phyloP scores from a whole-genome alignment of 2,797 vertebrate genomes.

The Cirrhinus molitorella region DNA sequence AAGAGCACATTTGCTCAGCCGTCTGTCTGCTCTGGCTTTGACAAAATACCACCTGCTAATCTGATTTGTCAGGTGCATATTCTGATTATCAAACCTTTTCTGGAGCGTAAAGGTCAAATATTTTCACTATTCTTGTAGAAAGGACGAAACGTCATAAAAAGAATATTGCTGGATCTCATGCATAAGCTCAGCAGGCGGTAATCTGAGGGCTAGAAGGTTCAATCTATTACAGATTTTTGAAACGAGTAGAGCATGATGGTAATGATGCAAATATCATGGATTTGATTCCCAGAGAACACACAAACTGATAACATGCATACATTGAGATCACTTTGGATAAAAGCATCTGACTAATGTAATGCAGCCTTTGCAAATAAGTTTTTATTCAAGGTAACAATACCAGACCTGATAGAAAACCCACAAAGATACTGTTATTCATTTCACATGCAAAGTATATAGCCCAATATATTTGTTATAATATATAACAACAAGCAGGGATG shows the following conservation, averaged over 20 bases:
- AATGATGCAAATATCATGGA: background rate
- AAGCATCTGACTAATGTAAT: background rate
- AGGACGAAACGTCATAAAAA: slow-evolving; percentile 12
- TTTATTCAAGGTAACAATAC: background rate
- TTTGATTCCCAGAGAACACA: background rate
- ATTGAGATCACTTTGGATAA: background rate
- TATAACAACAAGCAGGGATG: too few relatives aligned
- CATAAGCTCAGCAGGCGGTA: slow-evolving; percentile 12
- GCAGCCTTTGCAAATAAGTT: background rate
- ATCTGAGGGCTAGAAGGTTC: background rate
- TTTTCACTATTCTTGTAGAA: slow-evolving; percentile 42
- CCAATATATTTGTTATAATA: too few relatives aligned
- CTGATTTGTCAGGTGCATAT: slow-evolving; percentile 48
- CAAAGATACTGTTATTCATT: background rate
- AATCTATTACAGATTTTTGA: slow-evolving; percentile 5
- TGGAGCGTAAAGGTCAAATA: slow-evolving; percentile 57
- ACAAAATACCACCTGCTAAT: slow-evolving; percentile 65
- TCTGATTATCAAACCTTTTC: slow-evolving; percentile 53
- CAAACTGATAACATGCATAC: background rate
- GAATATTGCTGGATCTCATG: slow-evolving; percentile 16
- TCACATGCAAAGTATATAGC: too few relatives aligned
- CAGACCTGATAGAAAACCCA: background rate
- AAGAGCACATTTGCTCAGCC: slow-evolving; percentile 41
- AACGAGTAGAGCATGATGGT: background rate
- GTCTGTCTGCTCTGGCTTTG: slow-evolving; percentile 39